Evolutionary conservation across 2,113 vertebrate genomes (phyloP).

Genomic region (Acrocephalus arundinaceus): DNA sequence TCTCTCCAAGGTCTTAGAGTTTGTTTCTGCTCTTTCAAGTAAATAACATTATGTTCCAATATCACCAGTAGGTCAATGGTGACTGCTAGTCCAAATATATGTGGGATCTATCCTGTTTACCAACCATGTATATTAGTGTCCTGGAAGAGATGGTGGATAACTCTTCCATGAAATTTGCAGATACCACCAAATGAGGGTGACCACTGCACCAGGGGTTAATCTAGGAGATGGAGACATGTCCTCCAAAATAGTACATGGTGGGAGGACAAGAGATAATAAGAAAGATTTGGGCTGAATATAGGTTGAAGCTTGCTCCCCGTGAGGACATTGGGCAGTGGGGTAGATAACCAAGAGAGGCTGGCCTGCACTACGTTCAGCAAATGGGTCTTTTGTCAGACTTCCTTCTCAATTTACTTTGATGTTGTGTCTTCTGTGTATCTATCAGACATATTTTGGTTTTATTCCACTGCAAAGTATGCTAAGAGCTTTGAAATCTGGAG

Average conservation of each 20-base stretch:
- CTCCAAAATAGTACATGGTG: background rate
- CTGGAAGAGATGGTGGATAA: background rate
- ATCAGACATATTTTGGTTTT: background rate
- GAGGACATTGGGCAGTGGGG: rapidly evolving
- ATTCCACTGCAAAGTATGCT: background rate
- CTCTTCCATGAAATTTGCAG: background rate
- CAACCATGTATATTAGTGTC: background rate
- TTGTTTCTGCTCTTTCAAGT: background rate
- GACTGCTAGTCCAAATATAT: background rate
- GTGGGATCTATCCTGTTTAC: background rate
- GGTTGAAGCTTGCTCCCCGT: rapidly evolving
- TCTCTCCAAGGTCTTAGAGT: background rate
- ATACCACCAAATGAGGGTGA: background rate
- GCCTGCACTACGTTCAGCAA: background rate
- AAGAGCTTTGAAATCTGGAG: background rate
- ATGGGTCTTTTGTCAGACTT: background rate
- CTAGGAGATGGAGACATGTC: background rate
- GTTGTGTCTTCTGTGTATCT: background rate
- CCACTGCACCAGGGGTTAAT: background rate
- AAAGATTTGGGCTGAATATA: rapidly evolving
- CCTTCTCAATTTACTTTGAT: background rate
- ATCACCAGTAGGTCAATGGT: rapidly evolving
- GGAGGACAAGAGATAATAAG: background rate
- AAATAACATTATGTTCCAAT: background rate
- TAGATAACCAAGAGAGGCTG: background rate